Conservation (phyloP, 1,140 invertebrate genomes). For the Arctopsyche grandis region DNA sequence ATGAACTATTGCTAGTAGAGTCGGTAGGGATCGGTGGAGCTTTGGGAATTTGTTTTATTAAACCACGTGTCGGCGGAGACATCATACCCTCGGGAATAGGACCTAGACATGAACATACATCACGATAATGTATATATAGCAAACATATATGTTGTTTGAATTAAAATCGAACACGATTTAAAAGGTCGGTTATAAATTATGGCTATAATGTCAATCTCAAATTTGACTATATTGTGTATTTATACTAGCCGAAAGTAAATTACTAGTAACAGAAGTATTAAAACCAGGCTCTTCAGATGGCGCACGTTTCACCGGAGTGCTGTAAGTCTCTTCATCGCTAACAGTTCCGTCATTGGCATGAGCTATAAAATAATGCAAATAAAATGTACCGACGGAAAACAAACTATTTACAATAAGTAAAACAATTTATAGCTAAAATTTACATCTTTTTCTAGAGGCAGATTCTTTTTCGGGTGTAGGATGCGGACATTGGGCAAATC, state of each 20-base stretch:
- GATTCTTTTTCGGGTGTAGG: conserved; percentile 31
- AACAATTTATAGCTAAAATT: not conserved
- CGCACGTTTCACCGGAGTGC: conserved; percentile 31
- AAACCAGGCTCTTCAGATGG: not conserved
- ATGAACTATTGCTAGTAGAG: conserved; percentile 80
- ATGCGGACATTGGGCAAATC: conserved; percentile 39
- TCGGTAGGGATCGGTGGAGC: conserved; percentile 54
- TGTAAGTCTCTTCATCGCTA: conserved; percentile 47
- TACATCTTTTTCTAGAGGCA: conserved; percentile 40
- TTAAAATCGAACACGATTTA: too few relatives aligned
- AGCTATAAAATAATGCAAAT: conserved; percentile 6
- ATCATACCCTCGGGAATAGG: conserved; percentile 56
- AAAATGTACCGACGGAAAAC: not conserved
- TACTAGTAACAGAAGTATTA: conserved; percentile 27
- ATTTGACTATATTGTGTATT: too few relatives aligned
- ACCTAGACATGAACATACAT: conserved; percentile 36
- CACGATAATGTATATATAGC: not conserved
- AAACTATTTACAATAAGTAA: not conserved
- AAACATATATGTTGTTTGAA: not conserved
- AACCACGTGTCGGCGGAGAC: conserved; percentile 59
- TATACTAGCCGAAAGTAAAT: not conserved
- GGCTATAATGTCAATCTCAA: too few relatives aligned
- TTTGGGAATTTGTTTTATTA: conserved; percentile 41
- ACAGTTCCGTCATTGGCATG: conserved; percentile 14
- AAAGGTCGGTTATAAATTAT: too few relatives aligned